Evolutionary conservation across 1,140 invertebrate species (phyloP).

Genomic region (Apolygus lucorum): DNA sequence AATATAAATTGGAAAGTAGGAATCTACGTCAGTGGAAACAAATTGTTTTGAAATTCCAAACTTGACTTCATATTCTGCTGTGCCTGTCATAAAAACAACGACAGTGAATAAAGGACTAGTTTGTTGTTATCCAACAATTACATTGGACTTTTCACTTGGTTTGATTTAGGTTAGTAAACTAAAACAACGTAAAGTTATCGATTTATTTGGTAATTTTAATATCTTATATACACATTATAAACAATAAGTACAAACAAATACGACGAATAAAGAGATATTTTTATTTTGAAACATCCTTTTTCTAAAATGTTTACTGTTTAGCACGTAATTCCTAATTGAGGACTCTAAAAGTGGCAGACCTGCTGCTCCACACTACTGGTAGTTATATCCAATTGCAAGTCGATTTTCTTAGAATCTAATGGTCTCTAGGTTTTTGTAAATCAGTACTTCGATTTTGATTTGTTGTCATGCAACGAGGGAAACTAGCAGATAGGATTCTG

Average conservation of each 20-base stretch:
- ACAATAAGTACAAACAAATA: conserved; percentile 13
- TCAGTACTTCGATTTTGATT: neutral
- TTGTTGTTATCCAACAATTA: no score
- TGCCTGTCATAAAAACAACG: no score
- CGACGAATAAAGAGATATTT: neutral
- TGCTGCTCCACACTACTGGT: neutral
- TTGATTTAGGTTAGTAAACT: no score
- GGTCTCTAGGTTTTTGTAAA: neutral
- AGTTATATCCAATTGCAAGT: neutral
- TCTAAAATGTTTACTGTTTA: neutral
- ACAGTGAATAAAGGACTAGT: no score
- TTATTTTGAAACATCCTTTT: no score
- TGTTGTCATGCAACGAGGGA: neutral
- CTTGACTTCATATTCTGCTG: no score
- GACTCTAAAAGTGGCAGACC: neutral
- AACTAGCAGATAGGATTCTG: neutral
- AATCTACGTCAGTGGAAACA: no score
- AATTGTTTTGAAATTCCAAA: no score
- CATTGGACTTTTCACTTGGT: no score
- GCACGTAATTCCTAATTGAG: neutral
- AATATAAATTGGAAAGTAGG: no score
- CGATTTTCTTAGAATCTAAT: neutral
- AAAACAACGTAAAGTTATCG: no score
- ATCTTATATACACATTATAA: conserved; percentile 4
- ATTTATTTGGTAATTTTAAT: neutral